Percentiles rank a stretch among this genome's conserved stretches.
Evolutionary conservation across 2,888 invertebrate species (phyloP).

Genomic region (Clivina fossor): DNA sequence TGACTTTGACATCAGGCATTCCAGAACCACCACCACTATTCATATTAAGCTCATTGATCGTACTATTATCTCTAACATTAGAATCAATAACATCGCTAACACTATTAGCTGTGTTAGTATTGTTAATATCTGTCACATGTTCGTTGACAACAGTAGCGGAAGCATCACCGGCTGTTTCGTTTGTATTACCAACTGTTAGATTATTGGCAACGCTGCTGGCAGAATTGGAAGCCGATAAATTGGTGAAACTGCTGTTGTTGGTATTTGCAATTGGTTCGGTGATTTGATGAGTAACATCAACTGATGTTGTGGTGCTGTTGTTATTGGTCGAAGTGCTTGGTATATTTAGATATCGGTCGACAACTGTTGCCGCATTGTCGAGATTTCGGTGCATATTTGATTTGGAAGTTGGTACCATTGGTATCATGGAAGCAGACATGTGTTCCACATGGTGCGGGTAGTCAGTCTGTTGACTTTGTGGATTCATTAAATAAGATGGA

Average conservation of each 20-base stretch:
- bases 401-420: slow-evolving; percentile 18
- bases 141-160: no score
- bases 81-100: no score
- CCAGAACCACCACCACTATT: slow-evolving; percentile 9
- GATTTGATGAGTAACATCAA: background rate
- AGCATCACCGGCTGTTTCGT: background rate
- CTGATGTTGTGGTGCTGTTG: background rate
- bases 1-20: slow-evolving; percentile 12
- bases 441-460: slow-evolving; percentile 20
- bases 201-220: slow-evolving; percentile 1
- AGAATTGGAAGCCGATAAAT: background rate
- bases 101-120: background rate
- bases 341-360: slow-evolving; percentile 19
- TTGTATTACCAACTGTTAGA: background rate
- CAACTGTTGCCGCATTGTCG: slow-evolving; percentile 7
- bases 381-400: slow-evolving; percentile 17
- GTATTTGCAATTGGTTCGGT: background rate
- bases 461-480: slow-evolving; percentile 9
- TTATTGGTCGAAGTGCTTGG: slow-evolving; percentile 5
- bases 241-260: background rate
- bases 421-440: slow-evolving; percentile 14
- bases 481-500: slow-evolving; percentile 16
- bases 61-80: slow-evolving; percentile 2
- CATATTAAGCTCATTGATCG: background rate
- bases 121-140: background rate